A percentile compares a stretch with the other conserved stretches of the same genome.
Conservation (phyloP, 2,888 invertebrate genomes). For the Agrochola litura region DNA sequence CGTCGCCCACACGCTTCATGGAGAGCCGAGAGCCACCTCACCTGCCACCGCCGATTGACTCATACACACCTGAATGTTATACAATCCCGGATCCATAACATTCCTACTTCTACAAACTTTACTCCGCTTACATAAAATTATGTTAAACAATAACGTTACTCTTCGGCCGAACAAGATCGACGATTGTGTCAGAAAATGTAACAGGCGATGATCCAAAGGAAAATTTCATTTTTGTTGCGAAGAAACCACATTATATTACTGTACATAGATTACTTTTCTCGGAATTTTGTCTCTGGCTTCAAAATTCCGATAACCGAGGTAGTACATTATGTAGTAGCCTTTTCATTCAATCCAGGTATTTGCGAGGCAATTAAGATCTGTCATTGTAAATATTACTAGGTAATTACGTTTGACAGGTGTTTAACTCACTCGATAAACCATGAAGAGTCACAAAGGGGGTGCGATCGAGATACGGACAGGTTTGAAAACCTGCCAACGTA, state of each 20-base stretch:
- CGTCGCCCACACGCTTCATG: slow-evolving; percentile 83
- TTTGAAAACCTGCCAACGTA: slow-evolving; percentile 84
- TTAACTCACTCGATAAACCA: slow-evolving; percentile 67
- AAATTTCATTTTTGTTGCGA: not conserved
- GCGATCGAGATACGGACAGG: slow-evolving; percentile 76
- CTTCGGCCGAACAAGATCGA: slow-evolving; percentile 9
- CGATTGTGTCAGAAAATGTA: slow-evolving; percentile 17
- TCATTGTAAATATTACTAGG: slow-evolving; percentile 48
- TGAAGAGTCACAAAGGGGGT: slow-evolving; percentile 70
- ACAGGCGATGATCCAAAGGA: slow-evolving; percentile 12
- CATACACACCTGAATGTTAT: slow-evolving; percentile 88
- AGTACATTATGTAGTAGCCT: not conserved
- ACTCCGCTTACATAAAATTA: slow-evolving; percentile 51
- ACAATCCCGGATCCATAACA: slow-evolving; percentile 78
- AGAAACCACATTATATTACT: not conserved
- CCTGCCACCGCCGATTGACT: slow-evolving; percentile 83
- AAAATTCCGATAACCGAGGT: not conserved
- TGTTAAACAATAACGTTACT: slow-evolving; percentile 31
- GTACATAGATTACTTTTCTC: slow-evolving; percentile 11
- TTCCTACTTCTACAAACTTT: slow-evolving; percentile 66
- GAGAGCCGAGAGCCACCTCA: slow-evolving; percentile 78
- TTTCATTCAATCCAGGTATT: slow-evolving; percentile 39
- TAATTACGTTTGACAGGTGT: slow-evolving; percentile 63
- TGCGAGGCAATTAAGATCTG: slow-evolving; percentile 50
- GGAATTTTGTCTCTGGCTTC: not conserved